Base-by-base conservation (phyloP, 1,140 invertebrate genomes). In the Drosophila obscura region DNA sequence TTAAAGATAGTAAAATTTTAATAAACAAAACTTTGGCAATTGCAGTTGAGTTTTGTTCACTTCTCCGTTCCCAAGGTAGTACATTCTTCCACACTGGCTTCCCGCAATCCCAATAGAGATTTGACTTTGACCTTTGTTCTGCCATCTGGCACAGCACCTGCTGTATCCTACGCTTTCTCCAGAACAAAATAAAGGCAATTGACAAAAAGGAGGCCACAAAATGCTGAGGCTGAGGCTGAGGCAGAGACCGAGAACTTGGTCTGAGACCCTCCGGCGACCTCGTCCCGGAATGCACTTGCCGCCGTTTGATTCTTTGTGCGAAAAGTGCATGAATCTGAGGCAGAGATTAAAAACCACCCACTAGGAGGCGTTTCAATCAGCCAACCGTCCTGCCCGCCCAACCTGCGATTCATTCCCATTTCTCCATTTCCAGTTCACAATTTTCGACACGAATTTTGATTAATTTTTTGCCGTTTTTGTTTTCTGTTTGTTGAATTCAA, bases 341-440 rank as follows among this genome's bases (percentile, higher is more conserved):
- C 63, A 57, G 64, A 64, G 62, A 67, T 66, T 60, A 52, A 77
- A 56, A 77, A 69, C 77, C 76, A 80, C 76, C 77, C 76, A 80
- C 59, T 60, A 75, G 59, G 24, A 65, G 77, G 73, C 72, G 77
- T 80, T 71, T 28, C 72, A 61, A 64, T 64, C 64, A 60, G 53
- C 52, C 53, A 15, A 53, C 50, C 49, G 56, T 44, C 69, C 73
- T 67, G 62, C 67, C 71, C 46, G 44, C 43, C 53, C 28, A 50
- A 15, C 31, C 55, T 35, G 55, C 46, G 45, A 39, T 71, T 24
- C 28, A 59, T 39, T 39, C 2, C 31, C 31, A 35, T 35, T 9
- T 35, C 31, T 13, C 35, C 35, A 13, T 39, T 13, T 52, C 49
- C 51, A 68, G 16, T 11, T 39, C 66, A 16, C 66, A 69, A 57